Evolutionary conservation across 92 coral and sea anemone species (phyloP), one percentile per base, ranked within the genome.

Genomic region (Siderastrea radians): DNA sequence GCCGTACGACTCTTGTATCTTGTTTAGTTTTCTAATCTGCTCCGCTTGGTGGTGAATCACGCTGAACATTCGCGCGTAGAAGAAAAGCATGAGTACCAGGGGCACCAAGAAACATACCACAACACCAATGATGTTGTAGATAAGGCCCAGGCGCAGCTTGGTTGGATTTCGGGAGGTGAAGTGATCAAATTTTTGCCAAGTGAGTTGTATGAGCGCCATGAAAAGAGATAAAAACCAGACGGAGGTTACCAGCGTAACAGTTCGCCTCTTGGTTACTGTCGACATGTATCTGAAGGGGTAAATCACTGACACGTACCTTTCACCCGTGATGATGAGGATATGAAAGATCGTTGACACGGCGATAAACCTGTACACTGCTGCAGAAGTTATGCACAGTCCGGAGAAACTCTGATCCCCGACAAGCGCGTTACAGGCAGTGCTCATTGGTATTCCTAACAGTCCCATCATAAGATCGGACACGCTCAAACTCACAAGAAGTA

Each of bases 331-430:
- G 13, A 95, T 94, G 49, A 97, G 89, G 58, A 97, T 97, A 70
- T 97, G 99, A 71, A 93, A 95, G 59, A 97, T 97, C 50, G 99
- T 97, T 51, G 98, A 97, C 72, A 94, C 97, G 60, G 99, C 99
- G 68, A 94, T 90, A 50, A 94, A 89, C 13, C 99, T 93, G 76
- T 97, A 97, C 19, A 93, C 82, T n/a, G 90, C 94, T 1, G 89
- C 95, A 2, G 99, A 92, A 8, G 94, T 74, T 17, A 97, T 79
- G 81, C 99, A 97, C 53, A 97, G 84, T 38, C 90, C 90, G 9
- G 83, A 59, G 74, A 87, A 80, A 6, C 55, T 68, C 9, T 92
- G 84, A 49, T 87, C 77, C 6, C 82, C 75, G 74, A 52, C 90
- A 8, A 88, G 68, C 47, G 93, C 95, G 66, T 93, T 95, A 71